Conservation (phyloP, 1,140 invertebrate species). For the Macrocentrus cingulum region DNA sequence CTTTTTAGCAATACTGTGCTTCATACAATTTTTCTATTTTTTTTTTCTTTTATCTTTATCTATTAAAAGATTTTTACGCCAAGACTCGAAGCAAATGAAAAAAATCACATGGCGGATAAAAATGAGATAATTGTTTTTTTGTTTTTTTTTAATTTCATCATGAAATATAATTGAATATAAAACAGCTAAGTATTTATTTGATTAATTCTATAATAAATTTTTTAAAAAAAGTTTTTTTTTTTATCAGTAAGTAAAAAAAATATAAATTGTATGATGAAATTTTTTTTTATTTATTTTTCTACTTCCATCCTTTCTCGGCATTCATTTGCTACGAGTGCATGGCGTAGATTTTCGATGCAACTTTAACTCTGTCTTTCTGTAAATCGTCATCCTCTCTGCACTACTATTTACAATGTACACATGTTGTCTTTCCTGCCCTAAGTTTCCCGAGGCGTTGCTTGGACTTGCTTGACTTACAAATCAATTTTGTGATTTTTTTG, state of each 20-base stretch:
- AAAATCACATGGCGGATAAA: slow-evolving; percentile 12
- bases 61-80: slow-evolving; percentile 29
- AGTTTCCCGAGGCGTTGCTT: slow-evolving; percentile 36
- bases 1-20: slow-evolving; percentile 34
- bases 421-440: slow-evolving; percentile 51
- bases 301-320: slow-evolving; percentile 9
- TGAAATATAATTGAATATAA: too few relatives aligned
- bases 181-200: slow-evolving; percentile 2
- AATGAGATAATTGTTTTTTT: slow-evolving; percentile 2
- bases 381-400: slow-evolving; percentile 37
- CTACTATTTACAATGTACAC: slow-evolving; percentile 60
- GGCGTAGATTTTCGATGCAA: slow-evolving; percentile 32
- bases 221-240: background rate
- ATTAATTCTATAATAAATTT: slow-evolving; percentile 1
- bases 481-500: slow-evolving; percentile 1
- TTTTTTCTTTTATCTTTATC: slow-evolving; percentile 37
- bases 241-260: background rate
- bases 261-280: background rate
- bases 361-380: slow-evolving; percentile 36
- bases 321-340: slow-evolving; percentile 22
- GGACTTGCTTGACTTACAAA: slow-evolving; percentile 25
- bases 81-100: slow-evolving; percentile 27
- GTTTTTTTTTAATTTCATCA: slow-evolving; percentile 8
- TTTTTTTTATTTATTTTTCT: slow-evolving; percentile 3
- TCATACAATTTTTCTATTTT: slow-evolving; percentile 35